These are phyloP conservation scores for Myotis davidii DNA, from an alignment of 2,113 vertebrate genomes.

Conservation along the genomic window DNA sequence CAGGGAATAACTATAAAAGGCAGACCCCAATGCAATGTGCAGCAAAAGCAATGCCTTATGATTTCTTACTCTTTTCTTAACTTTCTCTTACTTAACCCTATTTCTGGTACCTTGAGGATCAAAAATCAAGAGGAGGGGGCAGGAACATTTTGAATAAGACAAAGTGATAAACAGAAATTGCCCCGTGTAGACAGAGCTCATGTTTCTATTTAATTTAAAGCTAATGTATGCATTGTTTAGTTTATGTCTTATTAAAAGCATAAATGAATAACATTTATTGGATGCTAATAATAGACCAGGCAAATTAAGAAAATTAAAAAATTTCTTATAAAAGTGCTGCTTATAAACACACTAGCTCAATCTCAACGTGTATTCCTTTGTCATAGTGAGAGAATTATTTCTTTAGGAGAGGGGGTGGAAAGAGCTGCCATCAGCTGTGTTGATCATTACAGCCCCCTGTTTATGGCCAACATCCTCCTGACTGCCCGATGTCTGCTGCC, in stretches of 20 bases:
- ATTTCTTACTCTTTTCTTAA: not conserved
- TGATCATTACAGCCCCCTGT: not conserved
- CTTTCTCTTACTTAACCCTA: not conserved
- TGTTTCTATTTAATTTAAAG: slow-evolving; percentile 14
- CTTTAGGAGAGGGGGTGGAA: not conserved
- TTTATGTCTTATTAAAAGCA: slow-evolving; percentile 6
- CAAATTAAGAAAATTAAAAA: not conserved
- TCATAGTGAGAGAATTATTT: not conserved
- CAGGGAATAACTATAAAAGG: not conserved
- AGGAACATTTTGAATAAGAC: not conserved
- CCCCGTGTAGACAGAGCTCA: not conserved
- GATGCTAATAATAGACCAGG: not conserved
- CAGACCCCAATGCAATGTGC: not conserved
- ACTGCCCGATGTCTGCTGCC: not conserved
- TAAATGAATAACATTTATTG: not conserved
- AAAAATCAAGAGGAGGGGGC: not conserved
- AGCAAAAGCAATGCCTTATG: not conserved
- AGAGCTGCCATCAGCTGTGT: not conserved
- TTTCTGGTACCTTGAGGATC: not conserved
- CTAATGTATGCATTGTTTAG: not conserved
- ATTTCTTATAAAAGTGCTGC: not conserved
- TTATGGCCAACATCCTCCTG: not conserved
- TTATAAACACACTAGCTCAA: not conserved
- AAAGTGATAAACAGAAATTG: not conserved
- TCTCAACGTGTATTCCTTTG: not conserved